Evolutionary conservation across 2,888 invertebrate species (phyloP).

Genomic region (Synergus laeviventris): DNA sequence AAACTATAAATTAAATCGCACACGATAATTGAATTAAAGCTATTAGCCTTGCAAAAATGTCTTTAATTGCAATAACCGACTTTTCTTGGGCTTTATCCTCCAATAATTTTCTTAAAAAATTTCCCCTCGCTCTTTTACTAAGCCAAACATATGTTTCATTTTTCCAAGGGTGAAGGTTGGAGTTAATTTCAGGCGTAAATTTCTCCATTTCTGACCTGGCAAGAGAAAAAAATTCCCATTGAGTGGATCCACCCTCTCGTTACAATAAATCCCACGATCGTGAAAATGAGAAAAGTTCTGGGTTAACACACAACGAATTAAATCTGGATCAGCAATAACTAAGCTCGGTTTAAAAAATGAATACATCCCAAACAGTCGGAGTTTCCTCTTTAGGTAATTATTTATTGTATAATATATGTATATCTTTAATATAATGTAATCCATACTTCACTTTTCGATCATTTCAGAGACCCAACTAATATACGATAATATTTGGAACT

Average conservation of each 20-base stretch:
- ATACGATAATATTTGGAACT: too few species aligned
- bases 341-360: conserved; percentile 64
- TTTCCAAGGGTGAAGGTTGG: conserved; percentile 75
- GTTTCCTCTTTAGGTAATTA: too few species aligned
- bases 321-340: conserved; percentile 68
- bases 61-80: conserved; percentile 58
- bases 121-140: conserved; percentile 63
- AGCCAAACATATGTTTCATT: conserved; percentile 70
- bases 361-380: conserved; percentile 65
- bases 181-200: conserved; percentile 70
- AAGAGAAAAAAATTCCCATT: conserved; percentile 65
- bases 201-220: conserved; percentile 70
- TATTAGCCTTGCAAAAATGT: conserved; percentile 61
- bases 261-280: conserved; percentile 68
- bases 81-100: conserved; percentile 28
- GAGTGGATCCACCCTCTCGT: conserved; percentile 68
- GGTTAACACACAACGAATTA: conserved; percentile 66
- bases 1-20: too few species aligned
- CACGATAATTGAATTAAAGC: neutral
- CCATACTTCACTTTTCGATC: too few species aligned
- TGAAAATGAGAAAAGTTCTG: conserved; percentile 72
- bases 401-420: too few species aligned
- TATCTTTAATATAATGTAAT: too few species aligned
- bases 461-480: too few species aligned
- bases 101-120: conserved; percentile 54